Evolutionary conservation across 2,888 invertebrate genomes (phyloP), one percentile per base, ranked within the genome.

Genomic region (Tachina fera): DNA sequence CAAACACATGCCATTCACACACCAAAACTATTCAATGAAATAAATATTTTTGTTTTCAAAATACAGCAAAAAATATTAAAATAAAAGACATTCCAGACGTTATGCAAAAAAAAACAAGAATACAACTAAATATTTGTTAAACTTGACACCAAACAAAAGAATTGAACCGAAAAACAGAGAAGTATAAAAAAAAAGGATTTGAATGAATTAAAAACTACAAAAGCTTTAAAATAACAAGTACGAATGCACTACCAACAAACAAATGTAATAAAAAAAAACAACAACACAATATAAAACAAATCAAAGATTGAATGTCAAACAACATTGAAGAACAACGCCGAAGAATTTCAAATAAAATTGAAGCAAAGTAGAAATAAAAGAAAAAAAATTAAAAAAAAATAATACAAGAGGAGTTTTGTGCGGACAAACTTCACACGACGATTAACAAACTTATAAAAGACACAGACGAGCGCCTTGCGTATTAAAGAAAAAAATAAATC

Each of bases 121-220:
- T 5, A 16, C 87, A 89, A 89, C 89, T 88, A 91, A 91, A 90
- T 90, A 90, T 91, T 91, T 90, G 91, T 90, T 91, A 90, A 91
- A 91, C 91, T 91, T 91, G 91, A 91, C 91, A 91, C 91, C 91
- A 91, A 90, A 91, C 91, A 91, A 91, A 91, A 91, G 90, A 90
- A 90, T 90, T 90, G 90, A 89, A 89, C 90, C 91, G 89, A 90
- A 58, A 31, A 51, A n/a, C n/a, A 56, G 13, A 81, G 39, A 68
- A 45, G 43, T 67, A 80, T 31, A 51, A 80, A 65, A 56, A 80
- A 65, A 80, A 86, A 83, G 75, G 61, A 83, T 85, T 87, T 88
- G 86, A 87, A 83, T 87, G 88, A 87, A 87, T 83, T 83, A 89
- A 78, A 90, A 89, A 67, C 89, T 88, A 88, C 88, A 89, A 90